Base-by-base conservation (phyloP, 2,797 vertebrate genomes). In the Schizopygopsis pylzovi region DNA sequence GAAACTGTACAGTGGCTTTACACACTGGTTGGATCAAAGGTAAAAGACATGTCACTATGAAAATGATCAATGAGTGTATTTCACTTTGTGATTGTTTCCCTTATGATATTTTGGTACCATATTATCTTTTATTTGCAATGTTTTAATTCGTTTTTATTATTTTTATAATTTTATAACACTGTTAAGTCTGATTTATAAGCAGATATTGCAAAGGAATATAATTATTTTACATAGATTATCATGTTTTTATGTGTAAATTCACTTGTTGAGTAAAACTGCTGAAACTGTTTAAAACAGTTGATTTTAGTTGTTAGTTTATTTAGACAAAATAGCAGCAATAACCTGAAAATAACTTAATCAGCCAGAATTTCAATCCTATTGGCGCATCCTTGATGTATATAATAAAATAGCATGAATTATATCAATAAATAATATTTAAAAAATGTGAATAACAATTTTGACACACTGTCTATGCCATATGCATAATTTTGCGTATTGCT, bases 1-100 rank as follows among this genome's bases (percentile, higher is more conserved):
- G 97, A 99, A 93, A 98, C 97, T 0, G 96, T 99, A 89, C 97
- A 99, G 87, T 99, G 98, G 98, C 96, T 99, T 54, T 99, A 99
- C 91, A 96, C 96, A 0, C 96, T 99, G 84, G 96, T 97, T 4
- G 98, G 98, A 79, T 98, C 98, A 83, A 99, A 99, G 97, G 98
- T 99, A 97, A 84, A 68, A 9, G 18, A 61, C 18, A 59, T 49
- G 20, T 47, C 39, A 61, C 16, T 33, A 8, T 67, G n/a, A 28
- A 28, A 22, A 63, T 22, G 2, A 65, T 52, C 28, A 67, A 25
- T 67, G 20, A 65, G 11, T 65, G 8, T 37, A 37, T 56, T 43
- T 45, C 6, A 61, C 37, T 39, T 37, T 65, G 20, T 52, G 78
- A 49, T 65, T 28, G 47, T 68, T 68, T 49, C 22, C 54, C 13